phyloP scores from a whole-genome alignment of 2,113 vertebrate species.

The Daboia siamensis region DNA sequence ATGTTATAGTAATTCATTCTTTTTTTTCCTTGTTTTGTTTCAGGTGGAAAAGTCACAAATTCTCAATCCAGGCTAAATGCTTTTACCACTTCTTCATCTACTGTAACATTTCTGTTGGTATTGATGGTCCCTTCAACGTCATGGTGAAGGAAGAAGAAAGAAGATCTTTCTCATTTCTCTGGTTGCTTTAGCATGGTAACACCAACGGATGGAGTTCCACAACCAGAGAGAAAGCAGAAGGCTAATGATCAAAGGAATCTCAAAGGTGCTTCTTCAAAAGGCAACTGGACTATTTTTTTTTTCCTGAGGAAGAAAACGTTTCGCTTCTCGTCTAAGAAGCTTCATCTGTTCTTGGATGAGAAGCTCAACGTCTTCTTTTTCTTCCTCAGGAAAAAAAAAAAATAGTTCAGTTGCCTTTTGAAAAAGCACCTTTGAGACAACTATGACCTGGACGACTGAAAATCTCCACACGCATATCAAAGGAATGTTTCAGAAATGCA shows the following conservation, averaged over 20 bases:
- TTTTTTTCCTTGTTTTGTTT: slow-evolving; percentile 42
- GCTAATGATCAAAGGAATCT: slow-evolving; percentile 40
- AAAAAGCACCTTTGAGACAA: neutral
- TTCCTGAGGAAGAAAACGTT: neutral
- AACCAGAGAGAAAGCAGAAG: slow-evolving; percentile 42
- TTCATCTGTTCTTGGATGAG: neutral
- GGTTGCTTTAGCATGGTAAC: slow-evolving; percentile 58
- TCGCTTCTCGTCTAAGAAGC: neutral
- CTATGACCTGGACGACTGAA: neutral
- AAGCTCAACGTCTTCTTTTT: neutral
- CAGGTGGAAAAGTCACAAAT: slow-evolving; percentile 90
- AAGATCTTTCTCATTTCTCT: slow-evolving; percentile 47
- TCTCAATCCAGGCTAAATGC: slow-evolving; percentile 76
- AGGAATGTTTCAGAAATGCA: slow-evolving; percentile 40
- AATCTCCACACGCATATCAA: slow-evolving; percentile 22
- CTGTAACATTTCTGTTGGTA: slow-evolving; percentile 78
- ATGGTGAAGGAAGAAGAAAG: slow-evolving; percentile 76
- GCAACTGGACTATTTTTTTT: neutral
- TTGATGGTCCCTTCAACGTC: slow-evolving; percentile 81
- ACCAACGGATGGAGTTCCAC: slow-evolving; percentile 50
- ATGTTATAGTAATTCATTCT: neutral
- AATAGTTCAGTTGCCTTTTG: neutral
- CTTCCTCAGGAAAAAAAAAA: neutral
- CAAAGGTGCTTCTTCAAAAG: neutral
- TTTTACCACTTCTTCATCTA: slow-evolving; percentile 67